A percentile compares a stretch with the other conserved stretches of the same genome.
Evolutionary conservation across 2,888 invertebrate genomes (phyloP).

Genomic region (Drosophila macrothrix): DNA sequence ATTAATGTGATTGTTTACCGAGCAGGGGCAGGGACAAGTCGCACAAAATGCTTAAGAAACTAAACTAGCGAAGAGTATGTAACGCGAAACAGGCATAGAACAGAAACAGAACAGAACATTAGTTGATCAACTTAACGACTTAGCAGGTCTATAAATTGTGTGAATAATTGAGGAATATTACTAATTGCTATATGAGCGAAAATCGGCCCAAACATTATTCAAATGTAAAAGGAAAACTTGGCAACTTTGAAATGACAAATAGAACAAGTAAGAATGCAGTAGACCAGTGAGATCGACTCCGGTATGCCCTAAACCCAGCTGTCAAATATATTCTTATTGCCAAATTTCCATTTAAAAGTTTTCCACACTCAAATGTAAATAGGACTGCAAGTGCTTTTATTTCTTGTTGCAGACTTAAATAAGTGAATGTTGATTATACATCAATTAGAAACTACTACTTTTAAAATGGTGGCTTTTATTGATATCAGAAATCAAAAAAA

Average conservation of each 20-base stretch:
- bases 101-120: conserved; percentile 4
- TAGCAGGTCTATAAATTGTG: not conserved
- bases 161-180: conserved; percentile 1
- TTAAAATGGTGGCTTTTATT: not conserved
- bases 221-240: not conserved
- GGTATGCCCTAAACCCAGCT: not conserved
- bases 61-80: conserved; percentile 3
- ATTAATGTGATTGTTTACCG: conserved; percentile 55
- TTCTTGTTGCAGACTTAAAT: not conserved
- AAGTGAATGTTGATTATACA: not conserved
- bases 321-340: not conserved
- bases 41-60: conserved; percentile 10
- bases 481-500: not conserved
- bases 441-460: not conserved
- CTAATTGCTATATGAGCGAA: not conserved
- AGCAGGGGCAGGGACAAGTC: conserved; percentile 19
- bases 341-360: not conserved
- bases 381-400: not conserved
- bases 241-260: not conserved
- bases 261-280: not conserved
- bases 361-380: not conserved
- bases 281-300: not conserved
- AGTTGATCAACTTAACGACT: conserved; percentile 1
- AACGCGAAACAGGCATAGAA: not conserved
- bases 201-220: not conserved